Evolutionary conservation across 2,888 invertebrate genomes (phyloP), one percentile per base, ranked within the genome.

Genomic region (Standfussiana lucernea): DNA sequence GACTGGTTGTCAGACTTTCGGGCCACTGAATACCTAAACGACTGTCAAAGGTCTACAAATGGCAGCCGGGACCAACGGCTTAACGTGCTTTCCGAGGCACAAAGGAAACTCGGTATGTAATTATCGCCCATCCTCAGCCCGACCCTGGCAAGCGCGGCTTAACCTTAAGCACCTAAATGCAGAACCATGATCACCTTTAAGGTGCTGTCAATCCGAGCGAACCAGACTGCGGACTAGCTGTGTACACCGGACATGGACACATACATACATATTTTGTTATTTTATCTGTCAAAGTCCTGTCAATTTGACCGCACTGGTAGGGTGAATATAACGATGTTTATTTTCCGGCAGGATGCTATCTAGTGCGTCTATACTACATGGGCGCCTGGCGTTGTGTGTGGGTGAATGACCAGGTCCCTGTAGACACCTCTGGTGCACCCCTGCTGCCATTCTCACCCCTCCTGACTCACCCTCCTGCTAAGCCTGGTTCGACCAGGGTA

Each of bases 331-430:
- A 59, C 59, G 32, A 32, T 28, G 1, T 28, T 28, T 64, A 4
- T 28, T 40, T 40, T 8, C 24, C 37, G 18, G 11, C 88, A 96
- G 96, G 96, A 2, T 96, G 96, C 81, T 96, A 96, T 81, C 91
- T 96, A 15, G 95, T 96, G 32, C 94, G 96, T 0, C 90, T 96
- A 0, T 96, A 91, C 90, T 93, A 94, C 89, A 89, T 96, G 4
- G 96, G 96, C 0, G 92, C 94, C 0, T 96, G 96, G 96, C 93
- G 96, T 0, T 96, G 96, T 79, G 92, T 96, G 2, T 96, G 96
- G 96, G 96, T 96, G 32, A 95, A 91, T 75, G 96, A 96, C 47
- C 94, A 93, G 79, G 95, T 96, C 0, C 96, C 96, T 1, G 93
- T 96, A 3, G 96, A 96, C 37, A 94, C 94, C 0, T 91, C 91